Conservation (phyloP, 2,888 invertebrate species). For the Ephialtes manifestator region DNA sequence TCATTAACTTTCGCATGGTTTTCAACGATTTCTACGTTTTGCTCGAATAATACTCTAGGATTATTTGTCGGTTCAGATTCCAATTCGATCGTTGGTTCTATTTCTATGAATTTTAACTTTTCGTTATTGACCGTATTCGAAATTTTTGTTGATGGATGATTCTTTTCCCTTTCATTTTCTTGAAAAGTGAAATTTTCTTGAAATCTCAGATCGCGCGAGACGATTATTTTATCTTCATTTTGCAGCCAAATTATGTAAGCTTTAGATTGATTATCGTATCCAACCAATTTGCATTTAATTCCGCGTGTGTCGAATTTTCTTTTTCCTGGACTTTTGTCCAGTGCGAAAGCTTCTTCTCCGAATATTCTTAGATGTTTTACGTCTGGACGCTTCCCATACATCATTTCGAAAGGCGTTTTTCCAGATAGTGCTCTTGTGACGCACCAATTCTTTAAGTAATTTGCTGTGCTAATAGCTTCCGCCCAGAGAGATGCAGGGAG, state of each 20-base stretch:
- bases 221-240: slow-evolving; percentile 23
- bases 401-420: slow-evolving; percentile 21
- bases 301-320: slow-evolving; percentile 41
- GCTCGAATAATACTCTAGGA: too few species aligned
- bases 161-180: too few species aligned
- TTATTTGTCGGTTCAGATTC: too few species aligned
- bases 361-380: slow-evolving; percentile 23
- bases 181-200: background rate
- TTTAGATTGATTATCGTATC: slow-evolving; percentile 37
- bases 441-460: slow-evolving; percentile 35
- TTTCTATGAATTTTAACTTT: background rate
- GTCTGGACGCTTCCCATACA: background rate
- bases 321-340: slow-evolving; percentile 39
- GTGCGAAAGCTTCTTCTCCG: slow-evolving; percentile 20
- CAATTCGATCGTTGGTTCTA: background rate
- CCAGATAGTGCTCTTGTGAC: background rate
- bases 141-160: background rate
- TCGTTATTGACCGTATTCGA: background rate
- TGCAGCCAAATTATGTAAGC: slow-evolving; percentile 42
- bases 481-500: slow-evolving; percentile 36
- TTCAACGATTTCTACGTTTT: too few species aligned
- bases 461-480: slow-evolving; percentile 43
- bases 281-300: slow-evolving; percentile 43
- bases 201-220: slow-evolving; percentile 26
- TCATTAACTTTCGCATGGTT: too few species aligned